Base-by-base conservation (phyloP, 2,888 invertebrate genomes). In the Linyphia triangularis region DNA sequence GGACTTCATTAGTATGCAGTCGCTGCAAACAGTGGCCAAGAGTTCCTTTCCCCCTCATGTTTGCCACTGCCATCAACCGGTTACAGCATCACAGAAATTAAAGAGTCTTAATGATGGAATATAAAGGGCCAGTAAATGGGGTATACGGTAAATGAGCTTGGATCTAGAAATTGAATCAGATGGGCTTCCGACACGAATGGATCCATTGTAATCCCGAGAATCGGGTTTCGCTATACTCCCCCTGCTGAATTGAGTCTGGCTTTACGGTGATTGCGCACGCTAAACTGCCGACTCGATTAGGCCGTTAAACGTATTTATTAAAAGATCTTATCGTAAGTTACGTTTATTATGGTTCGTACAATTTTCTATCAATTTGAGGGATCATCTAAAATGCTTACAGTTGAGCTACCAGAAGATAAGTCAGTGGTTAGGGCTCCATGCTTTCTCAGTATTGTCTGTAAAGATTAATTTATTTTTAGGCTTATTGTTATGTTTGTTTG, bases 1-100 rank as follows among this genome's bases (percentile, higher is more conserved):
- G 43, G 10, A 40, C 67, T 67, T 88, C 86, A 88, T 88, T 82
- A 81, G 67, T 88, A 88, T 88, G 81, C 81, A 75, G 59, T 19
- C 51, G 69, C 37, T n/a, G n/a, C 59, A 33, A 26, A 22, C 26
- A 75, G 61, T 40, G 78, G 33, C n/a, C n/a, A n/a, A n/a, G n/a
- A 26, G 51, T 19, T 67, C 22, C 70, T 37, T 24, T 57, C 78
- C 26, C n/a, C 37, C 65, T 79, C 63, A 65, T 10, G 22, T 24
- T 73, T 73, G 77, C 61, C 43, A 16, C 16, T 28, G 10, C 59
- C 9, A 10, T 9, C 7, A 72, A 40, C 82, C 70, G 72, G 82
- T 82, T 82, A 40, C 40, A 43, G 63, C 26, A 82, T n/a, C 51
- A 51, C 13, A 72, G 28, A 72, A 72, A 28, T 51, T 51, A 51